A percentile compares a stretch with the other conserved stretches of the same genome.
These are phyloP conservation scores for Glaucopsyche alexis DNA, from an alignment of 2,888 invertebrate genomes.

Conservation along the genomic window DNA sequence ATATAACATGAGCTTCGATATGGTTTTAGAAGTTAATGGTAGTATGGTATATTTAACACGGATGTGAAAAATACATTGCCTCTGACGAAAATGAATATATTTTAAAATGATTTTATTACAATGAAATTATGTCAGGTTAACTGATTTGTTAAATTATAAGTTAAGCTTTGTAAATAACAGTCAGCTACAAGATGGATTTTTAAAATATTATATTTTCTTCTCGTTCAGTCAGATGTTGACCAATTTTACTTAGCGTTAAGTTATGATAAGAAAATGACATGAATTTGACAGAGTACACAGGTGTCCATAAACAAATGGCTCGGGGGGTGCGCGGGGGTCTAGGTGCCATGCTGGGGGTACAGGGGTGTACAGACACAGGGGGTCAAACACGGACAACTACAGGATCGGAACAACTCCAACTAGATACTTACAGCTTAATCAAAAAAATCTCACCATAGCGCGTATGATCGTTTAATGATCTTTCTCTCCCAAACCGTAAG, in stretches of 20 bases:
- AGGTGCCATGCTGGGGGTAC: conserved; percentile 43
- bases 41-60: neutral
- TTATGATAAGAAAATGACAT: conserved; percentile 1
- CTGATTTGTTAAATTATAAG: neutral
- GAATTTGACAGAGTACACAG: neutral
- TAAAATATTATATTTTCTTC: neutral
- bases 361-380: conserved; percentile 26
- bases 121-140: neutral
- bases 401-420: conserved; percentile 59
- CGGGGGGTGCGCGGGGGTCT: conserved; percentile 25
- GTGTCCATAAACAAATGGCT: conserved; percentile 2
- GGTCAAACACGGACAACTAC: conserved; percentile 54
- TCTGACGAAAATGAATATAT: no score
- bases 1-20: neutral
- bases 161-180: neutral
- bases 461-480: conserved; percentile 51
- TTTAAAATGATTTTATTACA: neutral
- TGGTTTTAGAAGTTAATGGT: neutral
- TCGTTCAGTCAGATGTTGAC: neutral
- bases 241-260: neutral
- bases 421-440: conserved; percentile 58
- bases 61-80: no score
- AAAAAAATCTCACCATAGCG: conserved; percentile 37
- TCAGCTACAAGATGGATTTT: neutral
- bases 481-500: conserved; percentile 58